phyloP scores from a whole-genome alignment of 1,140 invertebrate species.

The Steinernema feltiae region DNA sequence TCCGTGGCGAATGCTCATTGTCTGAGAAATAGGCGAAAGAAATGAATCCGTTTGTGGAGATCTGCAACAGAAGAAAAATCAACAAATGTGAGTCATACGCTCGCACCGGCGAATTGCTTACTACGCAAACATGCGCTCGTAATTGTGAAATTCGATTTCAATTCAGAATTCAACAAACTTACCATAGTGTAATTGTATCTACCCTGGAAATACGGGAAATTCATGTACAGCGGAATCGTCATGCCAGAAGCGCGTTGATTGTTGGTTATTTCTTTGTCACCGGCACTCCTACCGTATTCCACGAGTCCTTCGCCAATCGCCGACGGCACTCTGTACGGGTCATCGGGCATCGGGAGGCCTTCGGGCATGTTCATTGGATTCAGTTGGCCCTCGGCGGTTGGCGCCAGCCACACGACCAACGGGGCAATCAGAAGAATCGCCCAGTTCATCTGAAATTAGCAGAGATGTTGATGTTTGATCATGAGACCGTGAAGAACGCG shows the following conservation, averaged over 20 bases:
- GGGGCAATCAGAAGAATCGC: background rate
- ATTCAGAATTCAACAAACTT: background rate
- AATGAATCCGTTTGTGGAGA: conserved; percentile 31
- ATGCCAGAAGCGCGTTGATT: conserved; percentile 27
- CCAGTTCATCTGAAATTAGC: background rate
- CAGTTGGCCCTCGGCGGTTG: background rate
- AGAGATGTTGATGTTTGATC: too few relatives aligned
- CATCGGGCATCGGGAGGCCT: background rate
- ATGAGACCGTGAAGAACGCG: too few relatives aligned
- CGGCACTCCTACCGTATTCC: conserved; percentile 15
- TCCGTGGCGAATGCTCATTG: conserved; percentile 21
- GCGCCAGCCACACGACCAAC: background rate
- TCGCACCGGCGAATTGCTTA: background rate
- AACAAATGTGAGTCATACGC: background rate
- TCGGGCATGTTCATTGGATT: background rate
- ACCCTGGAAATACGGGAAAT: conserved; percentile 31
- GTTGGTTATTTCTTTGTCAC: conserved; percentile 20
- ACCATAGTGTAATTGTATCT: conserved; percentile 34
- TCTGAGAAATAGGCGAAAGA: conserved; percentile 30
- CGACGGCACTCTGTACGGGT: background rate
- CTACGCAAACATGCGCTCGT: conserved; percentile 5
- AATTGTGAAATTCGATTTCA: conserved; percentile 14
- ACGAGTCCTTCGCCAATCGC: background rate
- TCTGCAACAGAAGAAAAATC: conserved; percentile 25
- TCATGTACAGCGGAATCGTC: conserved; percentile 26